Base-by-base conservation (phyloP, 2,797 vertebrate species). In the Gymnoscopelus microlampas region DNA sequence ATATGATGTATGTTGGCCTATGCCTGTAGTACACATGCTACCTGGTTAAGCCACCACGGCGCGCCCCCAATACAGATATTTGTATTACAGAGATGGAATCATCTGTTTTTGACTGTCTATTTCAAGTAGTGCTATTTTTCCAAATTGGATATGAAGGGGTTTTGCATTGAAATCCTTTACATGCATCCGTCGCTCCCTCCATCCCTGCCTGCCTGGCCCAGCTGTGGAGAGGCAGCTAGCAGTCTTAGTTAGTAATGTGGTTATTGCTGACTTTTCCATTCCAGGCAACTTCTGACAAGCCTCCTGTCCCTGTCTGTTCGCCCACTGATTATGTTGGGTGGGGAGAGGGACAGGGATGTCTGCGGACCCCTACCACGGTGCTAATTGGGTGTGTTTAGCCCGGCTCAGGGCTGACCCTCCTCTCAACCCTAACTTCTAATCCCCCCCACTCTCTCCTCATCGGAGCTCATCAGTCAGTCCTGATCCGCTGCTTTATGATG, bases 381-480 rank as follows among this genome's bases (percentile, higher is more conserved):
- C 74, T 88, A 89, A 89, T 88, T 90, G 82, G 81, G 79, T 80
- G 81, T 79, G 84, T 85, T 89, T 85, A 85, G 87, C 81, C 73
- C 68, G 79, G 77, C 76, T 91, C 86, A 84, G 81, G 63, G 44
- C 50, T 87, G 88, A 91, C 88, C 88, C 74, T 76, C 66, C 81
- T 15, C 61, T 91, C 89, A 91, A 79, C 87, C 79, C 75, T 76
- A 76, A 68, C 69, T 65, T 74, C 60, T 87, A 89, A 91, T 88
- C 85, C 87, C 55, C 7, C 53, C 53, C 50, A 39, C 76, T 51
- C 69, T 68, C 74, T 66, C 79, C 76, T 71, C 82, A 47, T 44
- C 47, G 69, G 66, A 81, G 79, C 85, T 88, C 88, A 88, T 88
- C 91, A 87, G 81, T 87, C 91, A 81, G 81, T 87, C 87, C 74